These are phyloP conservation scores for Spodoptera frugiperda DNA, from an alignment of 1,140 invertebrate genomes.

Conservation along the genomic window DNA sequence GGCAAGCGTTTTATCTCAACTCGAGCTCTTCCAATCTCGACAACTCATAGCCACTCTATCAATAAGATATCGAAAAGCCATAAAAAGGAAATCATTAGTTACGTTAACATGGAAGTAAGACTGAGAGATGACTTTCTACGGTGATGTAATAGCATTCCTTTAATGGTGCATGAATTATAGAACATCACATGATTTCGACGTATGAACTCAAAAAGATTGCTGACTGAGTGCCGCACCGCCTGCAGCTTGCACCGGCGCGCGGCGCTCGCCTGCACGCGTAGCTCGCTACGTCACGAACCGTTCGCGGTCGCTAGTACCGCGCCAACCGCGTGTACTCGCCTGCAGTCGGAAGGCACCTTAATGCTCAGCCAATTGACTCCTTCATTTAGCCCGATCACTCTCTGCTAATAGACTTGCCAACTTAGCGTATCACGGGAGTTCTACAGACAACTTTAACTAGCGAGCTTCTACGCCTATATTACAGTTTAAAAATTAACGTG, in stretches of 20 bases:
- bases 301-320: not conserved
- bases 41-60: too few relatives aligned
- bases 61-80: not conserved
- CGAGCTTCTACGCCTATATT: too few relatives aligned
- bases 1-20: not conserved
- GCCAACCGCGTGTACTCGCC: not conserved
- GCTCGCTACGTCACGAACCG: conserved; percentile 3
- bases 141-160: too few relatives aligned
- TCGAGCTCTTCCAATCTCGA: not conserved
- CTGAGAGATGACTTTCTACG: too few relatives aligned
- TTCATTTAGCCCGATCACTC: not conserved
- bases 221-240: too few relatives aligned
- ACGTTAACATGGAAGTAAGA: too few relatives aligned
- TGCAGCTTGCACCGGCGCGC: not conserved
- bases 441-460: too few relatives aligned
- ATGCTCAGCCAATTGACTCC: not conserved
- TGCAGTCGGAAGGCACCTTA: not conserved
- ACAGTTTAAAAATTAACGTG: too few relatives aligned
- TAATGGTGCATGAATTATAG: too few relatives aligned
- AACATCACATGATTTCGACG: too few relatives aligned
- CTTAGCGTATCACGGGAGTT: too few relatives aligned
- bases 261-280: not conserved
- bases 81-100: not conserved
- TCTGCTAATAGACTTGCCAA: not conserved
- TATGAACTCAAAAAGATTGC: too few relatives aligned